A percentile compares a stretch with the other conserved stretches of the same genome.
phyloP scores from a whole-genome alignment of 2,113 vertebrate species.

The Ciconia stormi region DNA sequence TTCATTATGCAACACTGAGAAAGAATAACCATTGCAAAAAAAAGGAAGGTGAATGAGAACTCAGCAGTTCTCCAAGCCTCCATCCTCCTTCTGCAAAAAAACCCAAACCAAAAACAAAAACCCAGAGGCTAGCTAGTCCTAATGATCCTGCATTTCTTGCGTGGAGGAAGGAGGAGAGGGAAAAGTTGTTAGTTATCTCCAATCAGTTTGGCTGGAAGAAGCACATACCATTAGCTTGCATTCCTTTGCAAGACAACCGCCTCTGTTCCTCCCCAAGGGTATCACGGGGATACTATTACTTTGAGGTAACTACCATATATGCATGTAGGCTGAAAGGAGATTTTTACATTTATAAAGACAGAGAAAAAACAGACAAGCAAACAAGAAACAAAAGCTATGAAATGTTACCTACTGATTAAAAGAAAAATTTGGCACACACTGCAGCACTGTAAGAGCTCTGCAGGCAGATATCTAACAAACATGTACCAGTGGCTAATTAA shows the following conservation, averaged over 20 bases:
- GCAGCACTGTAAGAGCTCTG: neutral
- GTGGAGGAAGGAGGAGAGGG: neutral
- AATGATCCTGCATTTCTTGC: neutral
- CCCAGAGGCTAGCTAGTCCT: neutral
- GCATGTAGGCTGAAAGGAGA: neutral
- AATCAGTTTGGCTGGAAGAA: neutral
- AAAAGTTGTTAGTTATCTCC: neutral
- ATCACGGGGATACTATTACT: neutral
- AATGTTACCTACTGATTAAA: neutral
- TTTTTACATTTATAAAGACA: neutral
- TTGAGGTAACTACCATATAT: neutral
- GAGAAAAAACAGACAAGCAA: neutral
- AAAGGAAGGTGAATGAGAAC: neutral
- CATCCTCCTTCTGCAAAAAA: neutral
- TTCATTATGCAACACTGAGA: neutral
- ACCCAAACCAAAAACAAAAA: neutral
- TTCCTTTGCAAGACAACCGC: neutral
- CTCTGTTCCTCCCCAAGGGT: neutral
- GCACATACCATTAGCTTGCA: neutral
- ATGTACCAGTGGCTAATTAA: conserved; percentile 20
- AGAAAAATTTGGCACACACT: neutral
- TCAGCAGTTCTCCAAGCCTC: neutral
- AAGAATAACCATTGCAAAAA: neutral
- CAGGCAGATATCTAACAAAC: conserved; percentile 31
- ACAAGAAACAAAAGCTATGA: neutral